Percentiles rank a stretch among this genome's conserved stretches.
These are phyloP conservation scores for Phoeniculus purpureus DNA, from an alignment of 2,797 vertebrate species.

Conservation along the genomic window DNA sequence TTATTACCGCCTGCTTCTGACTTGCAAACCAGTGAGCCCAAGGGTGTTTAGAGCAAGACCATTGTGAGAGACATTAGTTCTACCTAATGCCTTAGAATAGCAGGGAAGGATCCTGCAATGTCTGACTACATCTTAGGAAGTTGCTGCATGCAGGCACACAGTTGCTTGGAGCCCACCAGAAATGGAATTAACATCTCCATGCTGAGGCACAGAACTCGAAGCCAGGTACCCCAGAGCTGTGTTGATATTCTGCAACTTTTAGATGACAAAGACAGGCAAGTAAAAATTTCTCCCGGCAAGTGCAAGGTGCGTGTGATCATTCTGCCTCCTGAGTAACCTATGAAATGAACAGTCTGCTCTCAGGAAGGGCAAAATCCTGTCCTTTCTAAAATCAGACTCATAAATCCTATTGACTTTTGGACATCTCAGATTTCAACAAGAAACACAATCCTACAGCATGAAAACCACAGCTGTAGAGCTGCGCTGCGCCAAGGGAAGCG, in stretches of 20 bases:
- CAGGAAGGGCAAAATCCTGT: neutral
- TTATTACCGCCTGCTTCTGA: neutral
- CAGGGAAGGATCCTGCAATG: neutral
- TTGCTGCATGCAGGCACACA: neutral
- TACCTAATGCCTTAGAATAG: neutral
- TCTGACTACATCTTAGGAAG: neutral
- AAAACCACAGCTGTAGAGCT: neutral
- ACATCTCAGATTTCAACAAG: neutral
- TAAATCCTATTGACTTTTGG: neutral
- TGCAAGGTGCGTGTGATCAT: rapidly evolving
- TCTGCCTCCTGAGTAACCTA: neutral
- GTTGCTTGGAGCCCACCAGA: neutral
- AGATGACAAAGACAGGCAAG: neutral
- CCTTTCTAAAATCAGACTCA: neutral
- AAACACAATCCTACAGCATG: neutral
- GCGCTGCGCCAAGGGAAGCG: neutral
- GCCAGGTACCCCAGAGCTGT: neutral
- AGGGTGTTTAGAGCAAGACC: neutral
- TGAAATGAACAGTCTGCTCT: neutral
- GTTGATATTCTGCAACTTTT: neutral
- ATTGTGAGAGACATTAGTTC: neutral
- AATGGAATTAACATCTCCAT: neutral
- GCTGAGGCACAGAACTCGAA: neutral
- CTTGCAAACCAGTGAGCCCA: neutral
- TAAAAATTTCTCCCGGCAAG: neutral